phyloP scores from a whole-genome alignment of 64 coral and sea anemone species.

The Porites australiensis region DNA sequence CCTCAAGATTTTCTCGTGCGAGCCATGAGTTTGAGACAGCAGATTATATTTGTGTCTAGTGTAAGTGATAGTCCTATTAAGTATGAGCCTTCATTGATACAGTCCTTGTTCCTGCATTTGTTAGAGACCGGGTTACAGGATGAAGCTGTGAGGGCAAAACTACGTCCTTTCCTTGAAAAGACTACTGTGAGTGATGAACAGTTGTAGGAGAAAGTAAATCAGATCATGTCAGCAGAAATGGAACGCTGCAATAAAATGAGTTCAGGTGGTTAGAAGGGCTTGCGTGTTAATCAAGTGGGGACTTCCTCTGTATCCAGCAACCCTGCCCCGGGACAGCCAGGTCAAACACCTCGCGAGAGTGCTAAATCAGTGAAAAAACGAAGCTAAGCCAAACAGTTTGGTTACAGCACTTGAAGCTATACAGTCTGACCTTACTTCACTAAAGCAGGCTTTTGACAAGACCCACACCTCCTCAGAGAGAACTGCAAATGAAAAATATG shows the following conservation, averaged over 20 bases:
- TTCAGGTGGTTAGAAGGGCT: background rate
- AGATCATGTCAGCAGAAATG: background rate
- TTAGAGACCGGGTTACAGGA: slow-evolving; percentile 16
- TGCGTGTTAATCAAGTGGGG: too few species aligned
- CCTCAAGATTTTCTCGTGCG: background rate
- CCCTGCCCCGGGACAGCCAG: background rate
- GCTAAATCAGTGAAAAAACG: slow-evolving; percentile 14
- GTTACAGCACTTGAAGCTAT: slow-evolving; percentile 43
- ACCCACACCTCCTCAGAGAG: background rate
- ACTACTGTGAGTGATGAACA: background rate
- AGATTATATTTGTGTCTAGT: slow-evolving; percentile 34
- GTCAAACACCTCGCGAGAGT: background rate
- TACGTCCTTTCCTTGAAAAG: slow-evolving; percentile 3
- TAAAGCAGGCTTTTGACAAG: slow-evolving; percentile 56
- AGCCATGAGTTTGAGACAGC: slow-evolving; percentile 10
- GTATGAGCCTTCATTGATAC: background rate
- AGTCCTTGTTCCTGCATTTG: slow-evolving; percentile 18
- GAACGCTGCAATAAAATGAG: background rate
- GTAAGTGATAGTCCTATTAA: slow-evolving; percentile 34
- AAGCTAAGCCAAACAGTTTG: slow-evolving; percentile 36
- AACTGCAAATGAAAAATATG: background rate
- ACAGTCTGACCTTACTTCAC: slow-evolving; percentile 35
- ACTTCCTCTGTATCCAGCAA: too few species aligned
- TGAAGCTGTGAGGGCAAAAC: slow-evolving; percentile 26
- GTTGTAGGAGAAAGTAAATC: background rate